These are phyloP conservation scores for Nestor notabilis DNA, from an alignment of 2,113 vertebrate species.

Conservation along the genomic window DNA sequence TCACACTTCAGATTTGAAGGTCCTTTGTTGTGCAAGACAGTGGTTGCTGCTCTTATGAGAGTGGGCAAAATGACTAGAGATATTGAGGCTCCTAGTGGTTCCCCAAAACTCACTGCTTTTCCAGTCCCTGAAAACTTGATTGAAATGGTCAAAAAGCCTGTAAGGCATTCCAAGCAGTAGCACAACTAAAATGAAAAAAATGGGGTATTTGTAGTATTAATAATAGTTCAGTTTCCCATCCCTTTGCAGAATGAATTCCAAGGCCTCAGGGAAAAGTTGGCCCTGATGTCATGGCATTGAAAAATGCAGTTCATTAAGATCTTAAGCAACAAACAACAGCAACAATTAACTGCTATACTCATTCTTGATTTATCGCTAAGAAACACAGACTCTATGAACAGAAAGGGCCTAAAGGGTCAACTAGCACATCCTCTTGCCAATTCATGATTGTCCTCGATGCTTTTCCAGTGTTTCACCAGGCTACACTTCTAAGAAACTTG, in stretches of 20 bases:
- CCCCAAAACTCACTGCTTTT: neutral
- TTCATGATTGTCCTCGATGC: neutral
- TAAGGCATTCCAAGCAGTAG: neutral
- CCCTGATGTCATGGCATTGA: conserved; percentile 34
- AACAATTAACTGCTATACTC: conserved; percentile 58
- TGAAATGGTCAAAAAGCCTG: neutral
- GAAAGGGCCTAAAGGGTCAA: conserved; percentile 35
- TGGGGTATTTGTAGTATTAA: neutral
- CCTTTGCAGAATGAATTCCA: neutral
- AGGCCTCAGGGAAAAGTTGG: conserved; percentile 18
- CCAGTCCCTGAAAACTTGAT: neutral
- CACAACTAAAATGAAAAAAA: conserved; percentile 24
- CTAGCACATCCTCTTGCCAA: neutral
- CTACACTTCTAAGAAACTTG: neutral
- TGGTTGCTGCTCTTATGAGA: neutral
- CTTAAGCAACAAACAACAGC: conserved; percentile 39
- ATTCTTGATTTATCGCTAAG: conserved; percentile 12
- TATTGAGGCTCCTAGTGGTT: neutral
- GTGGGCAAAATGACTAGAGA: neutral
- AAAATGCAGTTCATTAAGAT: conserved; percentile 63
- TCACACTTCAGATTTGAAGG: neutral
- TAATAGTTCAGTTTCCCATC: neutral
- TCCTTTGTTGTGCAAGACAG: neutral
- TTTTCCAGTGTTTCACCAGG: neutral
- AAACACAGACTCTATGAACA: conserved; percentile 10